Base-by-base conservation (phyloP, 23 tunicate genomes). In the Styela clava region DNA sequence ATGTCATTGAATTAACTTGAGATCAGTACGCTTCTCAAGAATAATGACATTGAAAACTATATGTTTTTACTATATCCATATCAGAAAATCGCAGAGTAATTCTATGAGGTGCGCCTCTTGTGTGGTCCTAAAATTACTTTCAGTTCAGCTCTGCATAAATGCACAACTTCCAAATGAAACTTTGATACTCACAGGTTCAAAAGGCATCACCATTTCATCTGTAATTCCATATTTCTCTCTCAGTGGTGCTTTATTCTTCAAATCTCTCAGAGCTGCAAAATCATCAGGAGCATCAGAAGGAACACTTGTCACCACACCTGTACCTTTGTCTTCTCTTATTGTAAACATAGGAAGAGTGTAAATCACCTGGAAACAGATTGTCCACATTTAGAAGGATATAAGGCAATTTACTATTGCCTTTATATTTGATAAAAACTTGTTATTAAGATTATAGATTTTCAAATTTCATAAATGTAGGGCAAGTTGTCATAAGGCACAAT, bases 281-380 rank as follows among this genome's bases (percentile, higher is more conserved):
- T 96, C 99, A 82, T 96, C 99, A 21, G 99, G 99, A 16, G 99
- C 83, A 69, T 96, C 99, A n/a, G 99, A 96, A 16, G 99, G 99
- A 21, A 96, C 99, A 35, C 94, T 87, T 9, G 99, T 96, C 16
- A 96, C 99, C 9, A 96, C 86, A 1, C 99, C 99, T 20, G 97
- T 96, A 30, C 99, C 99, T 77, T 96, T 96, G 83, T 93, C 99
- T 76, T 96, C 99, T 83, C 91, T 96, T 79, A 96, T 96, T 30
- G 99, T 96, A 2, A 96, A 74, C 99, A 96, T 96, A 2, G 99
- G 99, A 1, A 96, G 81, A 7, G 99, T 93, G 78, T 96, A 91
- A 52, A 96, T 88, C 9, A 85, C 82, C 97, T 91, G 27, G 44
- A 64, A 62, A 18, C 33, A 31, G n/a, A n/a, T n/a, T n/a, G n/a